A percentile compares a stretch with the other conserved stretches of the same genome.
Evolutionary conservation across 2,113 vertebrate genomes (phyloP).

Genomic region (Poeciliopsis occidentalis): DNA sequence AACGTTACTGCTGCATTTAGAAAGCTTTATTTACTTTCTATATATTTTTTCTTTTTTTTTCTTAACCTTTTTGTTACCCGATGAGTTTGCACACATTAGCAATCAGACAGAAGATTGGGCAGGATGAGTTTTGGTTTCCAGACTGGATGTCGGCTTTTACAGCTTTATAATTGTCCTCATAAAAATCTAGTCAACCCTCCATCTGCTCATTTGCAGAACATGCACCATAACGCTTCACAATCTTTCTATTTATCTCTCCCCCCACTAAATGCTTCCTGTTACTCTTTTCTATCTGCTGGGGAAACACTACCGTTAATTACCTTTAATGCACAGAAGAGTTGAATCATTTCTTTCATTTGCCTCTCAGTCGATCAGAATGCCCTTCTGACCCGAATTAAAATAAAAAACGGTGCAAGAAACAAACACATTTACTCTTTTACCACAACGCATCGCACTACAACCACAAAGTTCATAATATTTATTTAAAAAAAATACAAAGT

Average conservation of each 20-base stretch:
- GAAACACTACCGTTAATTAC: slow-evolving; percentile 9
- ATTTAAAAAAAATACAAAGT: too few species aligned
- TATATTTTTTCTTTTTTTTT: slow-evolving; percentile 18
- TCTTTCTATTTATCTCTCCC: slow-evolving; percentile 27
- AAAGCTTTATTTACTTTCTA: slow-evolving; percentile 20
- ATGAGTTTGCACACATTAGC: slow-evolving; percentile 9
- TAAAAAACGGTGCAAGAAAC: background rate
- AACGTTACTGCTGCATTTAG: slow-evolving; percentile 13
- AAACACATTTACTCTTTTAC: background rate
- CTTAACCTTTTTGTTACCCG: slow-evolving; percentile 43
- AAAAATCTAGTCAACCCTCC: slow-evolving; percentile 16
- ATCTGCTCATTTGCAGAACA: slow-evolving; percentile 2
- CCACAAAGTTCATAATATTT: background rate
- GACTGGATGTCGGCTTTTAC: background rate
- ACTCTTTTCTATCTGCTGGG: background rate
- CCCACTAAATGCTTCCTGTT: slow-evolving; percentile 8
- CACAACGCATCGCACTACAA: background rate
- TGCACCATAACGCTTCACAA: slow-evolving; percentile 2
- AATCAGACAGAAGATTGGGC: slow-evolving; percentile 1
- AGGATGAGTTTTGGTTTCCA: background rate
- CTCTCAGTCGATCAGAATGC: background rate
- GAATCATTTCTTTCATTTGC: background rate
- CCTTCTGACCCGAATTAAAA: background rate
- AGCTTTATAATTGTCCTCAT: slow-evolving; percentile 10
- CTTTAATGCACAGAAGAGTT: slow-evolving; percentile 1